Conservation (phyloP, 2,888 invertebrate genomes). For the Anorthoa munda region DNA sequence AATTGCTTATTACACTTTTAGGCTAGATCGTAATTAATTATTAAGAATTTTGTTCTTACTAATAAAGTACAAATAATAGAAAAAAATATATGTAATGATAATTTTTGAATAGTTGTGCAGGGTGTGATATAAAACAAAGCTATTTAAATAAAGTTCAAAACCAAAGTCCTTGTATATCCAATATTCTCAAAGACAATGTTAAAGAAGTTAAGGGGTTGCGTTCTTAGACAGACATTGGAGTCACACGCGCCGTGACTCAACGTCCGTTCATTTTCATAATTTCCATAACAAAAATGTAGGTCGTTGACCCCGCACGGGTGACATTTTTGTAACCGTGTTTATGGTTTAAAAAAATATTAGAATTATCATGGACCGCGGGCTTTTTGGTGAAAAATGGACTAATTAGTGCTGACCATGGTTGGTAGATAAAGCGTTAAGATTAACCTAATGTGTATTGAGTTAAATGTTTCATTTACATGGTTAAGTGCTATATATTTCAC, state of each 20-base stretch:
- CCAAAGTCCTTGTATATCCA: no score
- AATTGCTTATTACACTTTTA: no score
- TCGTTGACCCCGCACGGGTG: slow-evolving; percentile 70
- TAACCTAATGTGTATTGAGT: slow-evolving; percentile 37
- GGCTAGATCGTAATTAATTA: no score
- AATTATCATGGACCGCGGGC: slow-evolving; percentile 56
- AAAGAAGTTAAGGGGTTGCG: slow-evolving; percentile 28
- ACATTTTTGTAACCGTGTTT: slow-evolving; percentile 63
- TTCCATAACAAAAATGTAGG: slow-evolving; percentile 77
- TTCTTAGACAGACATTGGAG: slow-evolving; percentile 46
- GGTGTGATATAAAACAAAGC: no score
- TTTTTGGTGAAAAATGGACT: slow-evolving; percentile 46
- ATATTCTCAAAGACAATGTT: slow-evolving; percentile 12
- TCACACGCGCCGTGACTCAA: slow-evolving; percentile 73
- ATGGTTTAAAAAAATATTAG: slow-evolving; percentile 65
- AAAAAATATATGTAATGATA: no score
- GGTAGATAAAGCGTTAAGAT: slow-evolving; percentile 55
- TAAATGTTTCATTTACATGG: slow-evolving; percentile 34
- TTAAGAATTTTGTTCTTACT: no score
- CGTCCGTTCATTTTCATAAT: slow-evolving; percentile 81
- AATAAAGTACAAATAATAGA: no score
- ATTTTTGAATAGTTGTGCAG: no score
- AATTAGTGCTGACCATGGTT: slow-evolving; percentile 54
- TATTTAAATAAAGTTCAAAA: no score
- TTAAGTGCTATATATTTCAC: slow-evolving; percentile 35